Percentiles rank a stretch among this genome's conserved stretches.
These are phyloP conservation scores for Teleopsis dalmanni DNA, from an alignment of 1,140 invertebrate species.

Conservation along the genomic window DNA sequence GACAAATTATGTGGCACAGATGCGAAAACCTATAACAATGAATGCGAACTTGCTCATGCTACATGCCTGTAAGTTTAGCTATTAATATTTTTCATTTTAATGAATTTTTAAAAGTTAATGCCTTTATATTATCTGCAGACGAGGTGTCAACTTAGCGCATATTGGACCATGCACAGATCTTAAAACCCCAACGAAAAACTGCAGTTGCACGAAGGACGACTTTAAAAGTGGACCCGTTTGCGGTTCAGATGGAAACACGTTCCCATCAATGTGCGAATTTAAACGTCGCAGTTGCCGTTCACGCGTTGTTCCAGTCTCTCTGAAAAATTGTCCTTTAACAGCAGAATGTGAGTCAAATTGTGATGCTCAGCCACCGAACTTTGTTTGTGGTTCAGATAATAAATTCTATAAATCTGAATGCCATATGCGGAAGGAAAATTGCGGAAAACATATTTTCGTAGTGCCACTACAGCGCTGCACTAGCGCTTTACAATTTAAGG, in stretches of 20 bases:
- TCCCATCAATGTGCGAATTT: conserved; percentile 82
- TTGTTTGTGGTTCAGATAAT: conserved; percentile 87
- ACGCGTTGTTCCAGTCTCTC: conserved; percentile 68
- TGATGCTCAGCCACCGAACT: conserved; percentile 57
- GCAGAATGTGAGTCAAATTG: conserved; percentile 71
- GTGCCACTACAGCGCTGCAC: conserved; percentile 78
- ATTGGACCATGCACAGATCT: conserved; percentile 75
- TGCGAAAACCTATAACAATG: conserved; percentile 71
- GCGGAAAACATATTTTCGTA: conserved; percentile 82
- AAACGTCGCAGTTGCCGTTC: conserved; percentile 75
- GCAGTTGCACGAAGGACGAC: conserved; percentile 65
- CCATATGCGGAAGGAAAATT: conserved; percentile 86
- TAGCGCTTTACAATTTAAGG: conserved; percentile 72
- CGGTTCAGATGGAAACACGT: conserved; percentile 86
- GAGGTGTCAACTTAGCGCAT: conserved; percentile 77
- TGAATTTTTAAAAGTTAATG: not conserved
- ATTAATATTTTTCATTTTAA: not conserved
- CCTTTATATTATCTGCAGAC: conserved; percentile 48
- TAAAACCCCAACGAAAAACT: conserved; percentile 57
- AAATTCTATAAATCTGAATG: conserved; percentile 88
- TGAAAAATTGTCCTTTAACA: conserved; percentile 73
- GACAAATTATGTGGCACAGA: conserved; percentile 80
- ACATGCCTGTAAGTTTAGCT: conserved; percentile 67
- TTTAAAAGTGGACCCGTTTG: conserved; percentile 69
- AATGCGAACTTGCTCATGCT: conserved; percentile 71